Evolutionary conservation across 1,140 invertebrate species (phyloP), one percentile per base, ranked within the genome.

Genomic region (Hyles vespertilio): DNA sequence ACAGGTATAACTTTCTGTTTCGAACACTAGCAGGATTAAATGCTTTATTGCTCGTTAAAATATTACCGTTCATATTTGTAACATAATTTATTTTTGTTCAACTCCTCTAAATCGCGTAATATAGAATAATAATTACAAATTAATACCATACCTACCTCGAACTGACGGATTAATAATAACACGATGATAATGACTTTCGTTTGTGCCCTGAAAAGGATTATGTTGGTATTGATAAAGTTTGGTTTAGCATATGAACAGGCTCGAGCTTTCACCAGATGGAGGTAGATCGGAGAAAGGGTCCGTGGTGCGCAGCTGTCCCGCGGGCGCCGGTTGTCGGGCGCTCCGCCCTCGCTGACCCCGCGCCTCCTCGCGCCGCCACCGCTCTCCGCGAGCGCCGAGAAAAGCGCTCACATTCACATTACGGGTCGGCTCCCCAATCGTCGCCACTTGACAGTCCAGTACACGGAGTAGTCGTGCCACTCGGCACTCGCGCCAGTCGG

Each of bases 261-360:
- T 61, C 67, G 69, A 81, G 82, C 76, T 84, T 84, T 82, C 81
- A 79, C 84, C 70, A 67, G 61, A 71, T 72, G 57, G 69, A 75
- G 67, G 67, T 56, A 71, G 65, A 72, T 65, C 52, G 69, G 77
- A 84, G 82, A 85, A 86, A 82, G 81, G 83, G 82, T 81, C 78
- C 70, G 66, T 62, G 70, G 65, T 71, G 79, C 80, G 79, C 82
- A 87, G 84, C 80, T 86, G 84, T 86, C 79, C 83, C 72, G 80
- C 75, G 77, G 79, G 77, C 69, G 74, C 70, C 65, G 63, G 63
- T 65, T 67, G 68, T 67, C 62, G 69, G 73, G 79, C 73, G 81
- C 79, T 81, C 73, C 81, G 81, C 81, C 81, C 81, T 84, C 77
- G 69, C 71, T 61, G 72, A 68, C 76, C 71, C 72, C 79, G 71